Base-by-base conservation (phyloP, 2,797 vertebrate genomes). In the Florisuga fusca region DNA sequence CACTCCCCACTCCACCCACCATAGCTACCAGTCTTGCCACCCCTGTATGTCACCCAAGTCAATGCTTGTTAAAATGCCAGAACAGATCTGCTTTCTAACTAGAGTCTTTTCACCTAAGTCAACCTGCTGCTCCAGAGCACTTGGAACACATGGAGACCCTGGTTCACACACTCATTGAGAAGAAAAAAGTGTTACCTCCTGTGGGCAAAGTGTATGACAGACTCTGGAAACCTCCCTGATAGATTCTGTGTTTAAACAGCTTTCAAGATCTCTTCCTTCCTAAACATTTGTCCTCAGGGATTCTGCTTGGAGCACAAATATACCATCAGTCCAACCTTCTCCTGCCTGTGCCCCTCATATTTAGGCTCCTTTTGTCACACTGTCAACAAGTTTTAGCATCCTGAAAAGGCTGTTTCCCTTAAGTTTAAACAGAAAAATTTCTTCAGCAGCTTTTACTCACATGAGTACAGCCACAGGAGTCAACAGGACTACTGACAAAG, bases 391-490 rank as follows among this genome's bases (percentile, higher is more conserved):
- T 51, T 51, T 63, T 51, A 90, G 38, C 27, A 61, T 68, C 29
- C 63, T 63, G 46, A 71, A 57, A 71, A 71, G 41, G 18, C 77
- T 2, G 2, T 57, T 90, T 50, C 29, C 20, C 38, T 79, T 22
- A 76, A 57, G 19, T 54, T 86, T 62, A 93, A 87, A 88, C 0
- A 76, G 51, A 81, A 43, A 6, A 53, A 75, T 43, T 63, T 84
- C 61, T 84, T 72, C 83, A 84, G 53, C 67, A 94, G 67, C 89
- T 94, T 91, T 53, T 74, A 68, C 45, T 87, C 59, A 22, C 38
- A 3, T 7, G 45, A 93, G 48, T 67, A 74, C 31, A 83, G 46
- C 43, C 72, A 77, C 0, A 0, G 19, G 6, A 87, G 71, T 21
- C 2, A 1, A 41, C 31, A 31, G 29, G 69, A n/a, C 48, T 75